A percentile compares a stretch with the other conserved stretches of the same genome.
Evolutionary conservation across 2,888 invertebrate species (phyloP).

Genomic region (Dolichomitus sp.): DNA sequence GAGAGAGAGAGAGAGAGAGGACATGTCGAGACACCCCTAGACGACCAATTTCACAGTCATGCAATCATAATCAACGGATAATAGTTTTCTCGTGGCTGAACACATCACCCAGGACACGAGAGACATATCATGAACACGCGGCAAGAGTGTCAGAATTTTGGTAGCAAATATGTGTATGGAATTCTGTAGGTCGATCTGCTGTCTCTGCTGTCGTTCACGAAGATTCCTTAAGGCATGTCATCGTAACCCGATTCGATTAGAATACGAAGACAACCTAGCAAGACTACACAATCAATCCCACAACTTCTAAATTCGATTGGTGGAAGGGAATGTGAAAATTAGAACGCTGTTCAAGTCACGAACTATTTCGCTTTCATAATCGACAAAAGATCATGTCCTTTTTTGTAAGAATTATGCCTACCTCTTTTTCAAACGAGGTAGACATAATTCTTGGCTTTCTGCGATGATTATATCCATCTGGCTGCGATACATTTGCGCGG

Average conservation of each 20-base stretch:
- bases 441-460: slow-evolving; percentile 75
- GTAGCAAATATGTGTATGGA: not conserved
- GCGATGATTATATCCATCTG: slow-evolving; percentile 76
- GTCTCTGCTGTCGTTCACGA: not conserved
- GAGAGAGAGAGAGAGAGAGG: slow-evolving; percentile 9
- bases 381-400: not conserved
- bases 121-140: slow-evolving; percentile 47
- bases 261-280: not conserved
- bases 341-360: not conserved
- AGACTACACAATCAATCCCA: not conserved
- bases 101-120: slow-evolving; percentile 59
- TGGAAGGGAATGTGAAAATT: not conserved
- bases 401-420: too few relatives aligned
- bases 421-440: slow-evolving; percentile 14
- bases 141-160: slow-evolving; percentile 20
- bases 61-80: slow-evolving; percentile 83
- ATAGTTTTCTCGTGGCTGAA: slow-evolving; percentile 76
- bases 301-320: not conserved
- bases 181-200: slow-evolving; percentile 7
- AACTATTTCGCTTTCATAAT: not conserved
- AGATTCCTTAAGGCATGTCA: not conserved
- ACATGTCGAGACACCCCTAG: slow-evolving; percentile 59
- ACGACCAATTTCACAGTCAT: slow-evolving; percentile 82
- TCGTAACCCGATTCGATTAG: slow-evolving; percentile 12
- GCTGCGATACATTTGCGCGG: slow-evolving; percentile 41